Percentiles rank a stretch among this genome's conserved stretches.
These are phyloP conservation scores for Agelastica alni DNA, from an alignment of 2,888 invertebrate species.

Conservation along the genomic window DNA sequence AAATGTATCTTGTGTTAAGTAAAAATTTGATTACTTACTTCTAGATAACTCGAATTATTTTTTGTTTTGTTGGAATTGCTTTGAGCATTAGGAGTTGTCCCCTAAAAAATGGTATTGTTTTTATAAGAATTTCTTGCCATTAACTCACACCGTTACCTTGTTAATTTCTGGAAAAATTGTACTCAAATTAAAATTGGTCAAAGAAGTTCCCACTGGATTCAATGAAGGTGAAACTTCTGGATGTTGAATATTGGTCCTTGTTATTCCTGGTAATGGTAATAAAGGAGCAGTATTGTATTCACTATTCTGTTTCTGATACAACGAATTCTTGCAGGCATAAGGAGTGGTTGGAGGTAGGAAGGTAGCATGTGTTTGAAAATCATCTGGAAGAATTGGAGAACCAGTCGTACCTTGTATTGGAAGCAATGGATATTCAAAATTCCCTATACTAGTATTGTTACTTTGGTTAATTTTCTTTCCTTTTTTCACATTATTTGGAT, in stretches of 20 bases:
- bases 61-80: slow-evolving; percentile 5
- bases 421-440: slow-evolving; percentile 53
- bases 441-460: slow-evolving; percentile 40
- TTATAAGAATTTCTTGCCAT: too few species aligned
- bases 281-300: slow-evolving; percentile 43
- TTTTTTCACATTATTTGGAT: slow-evolving; percentile 39
- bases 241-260: slow-evolving; percentile 44
- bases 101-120: too few species aligned
- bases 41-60: slow-evolving; percentile 3
- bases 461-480: slow-evolving; percentile 42
- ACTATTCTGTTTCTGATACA: slow-evolving; percentile 49
- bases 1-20: neutral
- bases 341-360: slow-evolving; percentile 51
- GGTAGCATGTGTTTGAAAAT: slow-evolving; percentile 53
- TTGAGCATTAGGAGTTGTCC: slow-evolving; percentile 4
- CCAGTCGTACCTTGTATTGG: slow-evolving; percentile 53
- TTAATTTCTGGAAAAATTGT: slow-evolving; percentile 86
- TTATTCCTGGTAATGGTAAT: slow-evolving; percentile 45
- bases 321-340: slow-evolving; percentile 54
- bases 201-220: slow-evolving; percentile 57
- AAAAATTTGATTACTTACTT: slow-evolving; percentile 4
- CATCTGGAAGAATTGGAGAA: slow-evolving; percentile 55
- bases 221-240: slow-evolving; percentile 50
- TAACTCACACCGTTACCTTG: too few species aligned
- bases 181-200: slow-evolving; percentile 81